Base-by-base conservation (phyloP, 2,888 invertebrate species). In the Leptinotarsa haldemani region DNA sequence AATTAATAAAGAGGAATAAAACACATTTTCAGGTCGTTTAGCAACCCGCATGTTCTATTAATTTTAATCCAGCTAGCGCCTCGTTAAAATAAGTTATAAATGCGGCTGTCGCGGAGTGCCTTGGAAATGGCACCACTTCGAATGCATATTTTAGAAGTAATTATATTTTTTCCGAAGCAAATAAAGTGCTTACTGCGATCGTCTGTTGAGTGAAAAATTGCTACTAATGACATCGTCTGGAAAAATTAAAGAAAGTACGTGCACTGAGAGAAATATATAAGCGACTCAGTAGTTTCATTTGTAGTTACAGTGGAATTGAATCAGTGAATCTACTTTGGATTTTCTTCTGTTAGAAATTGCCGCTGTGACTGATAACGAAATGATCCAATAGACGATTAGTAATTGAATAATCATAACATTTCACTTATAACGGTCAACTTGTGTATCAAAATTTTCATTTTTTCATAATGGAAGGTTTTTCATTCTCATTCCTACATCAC, bases 41-140 rank as follows among this genome's bases (percentile, higher is more conserved):
- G 74, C 63, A 69, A 70, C 78, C 76, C 78, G 78, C 76, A 78
- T 76, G 73, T 76, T 76, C 77, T 75, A 78, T 76, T 78, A 76
- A 78, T 73, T 78, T 76, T 69, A 76, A 76, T 78, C 76, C 76
- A 47, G 65, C 58, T 18, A 75, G 61, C 67, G 73, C 72, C 65
- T 68, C 71, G 70, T 77, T 69, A 65, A 74, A 77, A 74, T 74
- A 77, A 75, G 74, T 77, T 74, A 75, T 75, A 74, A 77, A 75
- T 75, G 75, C 61, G 65, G 63, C 61, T 72, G 72, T 73, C 72
- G 74, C 69, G 25, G 50, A 69, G 52, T 48, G 69, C 65, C 20
- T 47, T 65, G 69, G 63, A 72, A 74, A 74, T 71, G 69, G 69
- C 73, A 71, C 76, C 67, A 58, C 67, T 15, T 50, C 67, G 46